Conservation (phyloP, 64 coral and sea anemone species). For the Actinia equina region DNA sequence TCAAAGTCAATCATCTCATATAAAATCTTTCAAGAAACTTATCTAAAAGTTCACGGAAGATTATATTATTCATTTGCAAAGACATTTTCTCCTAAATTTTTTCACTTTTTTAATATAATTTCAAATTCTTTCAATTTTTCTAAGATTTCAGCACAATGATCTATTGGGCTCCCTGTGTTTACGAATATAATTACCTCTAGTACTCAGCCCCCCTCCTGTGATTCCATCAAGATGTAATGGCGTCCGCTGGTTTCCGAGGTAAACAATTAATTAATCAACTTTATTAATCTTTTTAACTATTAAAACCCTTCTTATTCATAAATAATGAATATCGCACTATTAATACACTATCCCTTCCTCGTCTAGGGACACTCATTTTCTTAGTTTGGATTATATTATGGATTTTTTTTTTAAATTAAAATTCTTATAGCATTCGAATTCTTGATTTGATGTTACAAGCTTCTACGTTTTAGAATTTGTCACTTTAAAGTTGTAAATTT, state of each 20-base stretch:
- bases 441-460: too few relatives aligned
- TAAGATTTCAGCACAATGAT: not conserved
- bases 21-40: too few relatives aligned
- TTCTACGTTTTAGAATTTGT: too few relatives aligned
- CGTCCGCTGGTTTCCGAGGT: not conserved
- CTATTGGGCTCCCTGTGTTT: not conserved
- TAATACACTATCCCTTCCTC: not conserved
- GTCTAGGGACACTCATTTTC: not conserved
- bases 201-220: conserved; percentile 10
- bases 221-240: not conserved
- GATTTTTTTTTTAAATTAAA: too few relatives aligned
- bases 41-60: too few relatives aligned
- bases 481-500: too few relatives aligned
- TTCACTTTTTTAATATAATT: not conserved
- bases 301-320: not conserved
- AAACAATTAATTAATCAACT: not conserved
- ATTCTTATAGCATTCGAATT: too few relatives aligned
- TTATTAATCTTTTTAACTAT: not conserved
- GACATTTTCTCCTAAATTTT: too few relatives aligned
- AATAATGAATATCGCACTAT: not conserved
- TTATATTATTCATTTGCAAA: too few relatives aligned
- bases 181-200: conserved; percentile 17
- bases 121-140: not conserved
- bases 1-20: too few relatives aligned
- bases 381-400: not conserved